A percentile compares a stretch with the other conserved stretches of the same genome.
Conservation (phyloP, 2,888 invertebrate genomes). For the Aphodius granarius region DNA sequence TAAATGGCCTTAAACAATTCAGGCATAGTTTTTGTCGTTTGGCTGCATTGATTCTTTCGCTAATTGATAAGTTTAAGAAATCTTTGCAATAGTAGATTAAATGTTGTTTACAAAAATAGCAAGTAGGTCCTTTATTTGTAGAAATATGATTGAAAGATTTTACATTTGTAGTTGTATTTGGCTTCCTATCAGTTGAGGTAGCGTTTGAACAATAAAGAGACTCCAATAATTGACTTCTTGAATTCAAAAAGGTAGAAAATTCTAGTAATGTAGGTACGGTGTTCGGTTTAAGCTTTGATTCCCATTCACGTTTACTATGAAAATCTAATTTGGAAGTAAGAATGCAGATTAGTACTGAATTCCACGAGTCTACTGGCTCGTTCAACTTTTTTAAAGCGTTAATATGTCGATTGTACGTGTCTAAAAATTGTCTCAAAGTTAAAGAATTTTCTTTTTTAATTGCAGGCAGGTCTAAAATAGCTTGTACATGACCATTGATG, state of each 20-base stretch:
- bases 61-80: too few species aligned
- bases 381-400: slow-evolving; percentile 11
- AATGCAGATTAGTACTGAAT: slow-evolving; percentile 7
- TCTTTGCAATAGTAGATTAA: too few species aligned
- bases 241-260: slow-evolving; percentile 12
- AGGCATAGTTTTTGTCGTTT: too few species aligned
- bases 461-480: slow-evolving; percentile 10
- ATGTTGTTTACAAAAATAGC: too few species aligned
- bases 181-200: too few species aligned
- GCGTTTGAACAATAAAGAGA: too few species aligned
- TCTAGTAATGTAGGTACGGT: background rate
- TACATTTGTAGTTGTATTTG: too few species aligned
- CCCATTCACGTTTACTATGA: slow-evolving; percentile 11
- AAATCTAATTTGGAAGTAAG: slow-evolving; percentile 9
- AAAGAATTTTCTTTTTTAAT: slow-evolving; percentile 2
- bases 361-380: slow-evolving; percentile 14
- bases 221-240: too few species aligned
- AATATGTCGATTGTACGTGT: slow-evolving; percentile 1
- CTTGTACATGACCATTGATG: slow-evolving; percentile 9
- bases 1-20: too few species aligned
- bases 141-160: too few species aligned
- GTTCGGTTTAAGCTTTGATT: background rate
- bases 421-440: slow-evolving; percentile 6
- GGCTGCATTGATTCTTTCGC: too few species aligned
- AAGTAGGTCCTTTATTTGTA: too few species aligned